Conservation (phyloP, 2,113 vertebrate species). For the Lathamus discolor region DNA sequence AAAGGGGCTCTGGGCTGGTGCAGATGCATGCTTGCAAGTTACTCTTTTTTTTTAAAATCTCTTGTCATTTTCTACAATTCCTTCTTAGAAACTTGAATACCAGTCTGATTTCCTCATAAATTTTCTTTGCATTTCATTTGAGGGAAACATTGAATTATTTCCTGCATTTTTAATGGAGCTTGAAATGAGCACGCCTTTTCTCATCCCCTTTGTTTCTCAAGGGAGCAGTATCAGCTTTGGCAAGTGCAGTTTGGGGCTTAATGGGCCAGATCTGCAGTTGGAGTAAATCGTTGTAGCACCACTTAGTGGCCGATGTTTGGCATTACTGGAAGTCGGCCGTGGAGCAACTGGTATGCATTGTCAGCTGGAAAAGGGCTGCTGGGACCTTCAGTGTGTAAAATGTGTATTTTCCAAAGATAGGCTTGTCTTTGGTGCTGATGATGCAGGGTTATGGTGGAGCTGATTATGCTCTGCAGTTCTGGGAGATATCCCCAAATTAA, state of each 20-base stretch:
- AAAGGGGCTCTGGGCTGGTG: neutral
- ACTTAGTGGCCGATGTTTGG: neutral
- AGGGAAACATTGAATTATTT: neutral
- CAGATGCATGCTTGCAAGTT: neutral
- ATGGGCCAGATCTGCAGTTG: neutral
- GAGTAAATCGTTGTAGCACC: slow-evolving; percentile 9
- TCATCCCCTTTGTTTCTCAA: neutral
- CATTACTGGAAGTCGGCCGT: neutral
- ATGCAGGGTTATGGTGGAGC: slow-evolving; percentile 12
- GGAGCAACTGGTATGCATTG: neutral
- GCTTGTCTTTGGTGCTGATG: slow-evolving; percentile 3
- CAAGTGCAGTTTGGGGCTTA: neutral
- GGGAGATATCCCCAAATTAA: slow-evolving; percentile 47
- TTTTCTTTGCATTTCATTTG: neutral
- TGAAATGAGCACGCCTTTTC: neutral
- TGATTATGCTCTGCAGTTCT: slow-evolving; percentile 36
- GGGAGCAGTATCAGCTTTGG: neutral
- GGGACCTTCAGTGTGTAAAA: neutral
- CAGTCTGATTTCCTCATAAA: neutral
- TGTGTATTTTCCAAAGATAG: slow-evolving; percentile 20
- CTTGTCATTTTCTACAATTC: neutral
- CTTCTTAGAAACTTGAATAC: neutral
- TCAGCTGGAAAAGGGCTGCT: neutral
- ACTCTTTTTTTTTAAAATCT: neutral
- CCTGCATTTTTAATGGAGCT: neutral